These are phyloP conservation scores for Peromyscus leucopus DNA, from an alignment of 2,113 vertebrate genomes.

Conservation along the genomic window DNA sequence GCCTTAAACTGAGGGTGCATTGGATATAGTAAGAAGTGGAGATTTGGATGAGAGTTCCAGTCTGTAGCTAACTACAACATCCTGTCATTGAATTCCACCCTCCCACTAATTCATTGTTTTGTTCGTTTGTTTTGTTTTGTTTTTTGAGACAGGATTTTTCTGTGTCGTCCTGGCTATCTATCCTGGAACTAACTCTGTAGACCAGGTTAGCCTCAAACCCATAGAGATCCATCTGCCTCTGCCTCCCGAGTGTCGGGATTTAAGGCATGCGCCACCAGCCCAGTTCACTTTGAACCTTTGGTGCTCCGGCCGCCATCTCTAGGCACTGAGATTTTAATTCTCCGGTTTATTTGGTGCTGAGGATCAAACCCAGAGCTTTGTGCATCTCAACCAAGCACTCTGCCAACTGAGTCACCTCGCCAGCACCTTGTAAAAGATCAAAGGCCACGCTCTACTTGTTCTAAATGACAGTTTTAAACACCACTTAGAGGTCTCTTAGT, in stretches of 20 bases:
- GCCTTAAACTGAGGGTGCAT: neutral
- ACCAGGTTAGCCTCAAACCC: neutral
- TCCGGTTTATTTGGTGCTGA: neutral
- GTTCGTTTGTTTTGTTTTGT: neutral
- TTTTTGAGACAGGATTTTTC: neutral
- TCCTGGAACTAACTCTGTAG: neutral
- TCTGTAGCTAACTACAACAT: neutral
- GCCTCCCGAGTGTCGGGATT: neutral
- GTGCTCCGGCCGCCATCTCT: too few species aligned
- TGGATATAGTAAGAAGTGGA: neutral
- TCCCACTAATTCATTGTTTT: neutral
- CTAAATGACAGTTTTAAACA: slow-evolving; percentile 28
- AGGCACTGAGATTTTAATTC: neutral
- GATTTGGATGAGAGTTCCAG: neutral
- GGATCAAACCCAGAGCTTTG: neutral
- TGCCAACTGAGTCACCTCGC: neutral
- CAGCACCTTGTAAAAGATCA: neutral
- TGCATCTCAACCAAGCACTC: neutral
- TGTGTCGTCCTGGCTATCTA: neutral
- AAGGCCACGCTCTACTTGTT: neutral
- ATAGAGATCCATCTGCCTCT: too few species aligned
- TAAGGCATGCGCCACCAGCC: neutral
- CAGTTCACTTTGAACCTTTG: neutral
- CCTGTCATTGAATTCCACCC: neutral
- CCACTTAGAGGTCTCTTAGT: neutral